Evolutionary conservation across 2,888 invertebrate genomes (phyloP).

Genomic region (Allacma fusca): DNA sequence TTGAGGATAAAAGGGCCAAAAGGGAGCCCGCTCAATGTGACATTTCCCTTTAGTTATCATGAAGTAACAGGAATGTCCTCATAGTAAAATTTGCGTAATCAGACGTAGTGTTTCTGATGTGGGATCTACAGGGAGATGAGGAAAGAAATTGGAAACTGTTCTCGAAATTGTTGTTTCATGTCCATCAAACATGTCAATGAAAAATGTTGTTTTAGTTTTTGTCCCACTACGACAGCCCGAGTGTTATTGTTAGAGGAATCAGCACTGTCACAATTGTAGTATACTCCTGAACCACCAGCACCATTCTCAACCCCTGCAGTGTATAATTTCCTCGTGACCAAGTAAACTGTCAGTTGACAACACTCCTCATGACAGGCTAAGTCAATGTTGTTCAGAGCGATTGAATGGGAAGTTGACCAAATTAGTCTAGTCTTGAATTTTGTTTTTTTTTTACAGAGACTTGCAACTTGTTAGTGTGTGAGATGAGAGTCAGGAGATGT

Average conservation of each 20-base stretch:
- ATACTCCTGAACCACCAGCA: background rate
- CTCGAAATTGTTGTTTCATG: background rate
- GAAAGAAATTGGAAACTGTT: background rate
- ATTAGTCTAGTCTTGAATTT: background rate
- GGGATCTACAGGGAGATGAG: too few relatives aligned
- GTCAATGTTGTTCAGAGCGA: background rate
- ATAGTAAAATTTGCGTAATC: too few relatives aligned
- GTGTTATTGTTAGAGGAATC: background rate
- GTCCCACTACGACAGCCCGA: too few relatives aligned
- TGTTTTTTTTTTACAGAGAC: too few relatives aligned
- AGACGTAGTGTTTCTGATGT: too few relatives aligned
- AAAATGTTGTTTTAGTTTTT: background rate
- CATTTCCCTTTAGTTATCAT: too few relatives aligned
- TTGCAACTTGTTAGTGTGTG: too few relatives aligned
- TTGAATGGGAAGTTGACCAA: background rate
- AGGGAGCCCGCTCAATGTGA: too few relatives aligned
- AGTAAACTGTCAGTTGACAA: constrained; percentile 6
- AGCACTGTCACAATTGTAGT: background rate
- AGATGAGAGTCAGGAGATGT: too few relatives aligned
- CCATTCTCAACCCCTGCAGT: background rate
- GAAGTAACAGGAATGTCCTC: too few relatives aligned
- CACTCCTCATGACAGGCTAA: background rate
- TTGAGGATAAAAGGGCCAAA: too few relatives aligned
- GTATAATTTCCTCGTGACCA: background rate
- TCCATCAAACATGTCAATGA: constrained; percentile 12